Conservation (phyloP, 2,113 vertebrate genomes). For the Gopherus flavomarginatus region DNA sequence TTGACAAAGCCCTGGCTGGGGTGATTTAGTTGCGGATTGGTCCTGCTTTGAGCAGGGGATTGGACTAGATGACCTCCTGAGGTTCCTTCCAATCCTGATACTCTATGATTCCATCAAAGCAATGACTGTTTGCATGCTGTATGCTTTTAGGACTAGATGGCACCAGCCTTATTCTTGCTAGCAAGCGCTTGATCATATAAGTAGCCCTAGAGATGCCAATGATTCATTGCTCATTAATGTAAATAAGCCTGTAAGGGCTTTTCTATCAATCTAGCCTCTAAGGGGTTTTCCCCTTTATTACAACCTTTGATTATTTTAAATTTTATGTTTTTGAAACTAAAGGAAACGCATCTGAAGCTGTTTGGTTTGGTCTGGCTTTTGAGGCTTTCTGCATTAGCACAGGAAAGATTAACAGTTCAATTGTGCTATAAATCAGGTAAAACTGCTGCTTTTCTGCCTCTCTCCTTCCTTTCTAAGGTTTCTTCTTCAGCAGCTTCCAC, state of each 20-base stretch:
- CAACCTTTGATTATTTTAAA: too few species aligned
- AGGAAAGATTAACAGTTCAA: background rate
- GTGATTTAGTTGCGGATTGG: too few species aligned
- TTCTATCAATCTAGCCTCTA: background rate
- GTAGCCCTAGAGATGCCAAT: too few species aligned
- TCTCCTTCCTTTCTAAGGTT: conserved; percentile 22
- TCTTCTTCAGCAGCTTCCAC: background rate
- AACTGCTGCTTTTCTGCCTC: conserved; percentile 2
- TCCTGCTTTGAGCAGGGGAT: too few species aligned
- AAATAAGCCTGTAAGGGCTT: background rate
- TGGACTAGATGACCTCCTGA: too few species aligned
- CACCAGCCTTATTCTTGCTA: background rate
- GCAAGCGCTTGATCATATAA: background rate
- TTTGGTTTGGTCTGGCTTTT: background rate
- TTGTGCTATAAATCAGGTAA: conserved; percentile 29
- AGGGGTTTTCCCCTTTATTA: too few species aligned
- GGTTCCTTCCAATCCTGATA: too few species aligned
- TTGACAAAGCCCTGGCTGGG: too few species aligned
- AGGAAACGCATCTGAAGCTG: background rate
- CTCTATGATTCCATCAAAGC: background rate
- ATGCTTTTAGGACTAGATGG: background rate
- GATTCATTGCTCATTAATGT: background rate
- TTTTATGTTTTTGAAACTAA: background rate
- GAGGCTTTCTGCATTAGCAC: background rate
- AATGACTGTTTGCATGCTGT: background rate